These are phyloP conservation scores for Caenorhabditis zanzibari DNA, from an alignment of 2,888 invertebrate species.

Conservation along the genomic window DNA sequence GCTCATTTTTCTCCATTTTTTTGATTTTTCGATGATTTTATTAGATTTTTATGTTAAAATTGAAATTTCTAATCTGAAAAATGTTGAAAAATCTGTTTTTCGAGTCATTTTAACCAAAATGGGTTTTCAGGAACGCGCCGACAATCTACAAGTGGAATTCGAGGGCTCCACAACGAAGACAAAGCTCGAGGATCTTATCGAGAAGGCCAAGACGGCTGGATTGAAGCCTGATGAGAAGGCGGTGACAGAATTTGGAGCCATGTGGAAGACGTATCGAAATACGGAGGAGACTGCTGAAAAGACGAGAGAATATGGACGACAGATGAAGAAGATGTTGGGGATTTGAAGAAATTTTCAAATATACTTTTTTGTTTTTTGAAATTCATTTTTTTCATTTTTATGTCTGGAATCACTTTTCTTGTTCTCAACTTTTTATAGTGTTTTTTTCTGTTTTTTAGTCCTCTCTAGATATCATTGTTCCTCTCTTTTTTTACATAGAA, in stretches of 20 bases:
- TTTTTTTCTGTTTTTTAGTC: background rate
- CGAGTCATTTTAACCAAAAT: no score
- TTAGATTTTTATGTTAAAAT: no score
- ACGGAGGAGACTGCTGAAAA: slow-evolving; percentile 70
- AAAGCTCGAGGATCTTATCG: slow-evolving; percentile 59
- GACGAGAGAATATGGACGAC: slow-evolving; percentile 68
- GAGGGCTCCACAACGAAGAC: slow-evolving; percentile 69
- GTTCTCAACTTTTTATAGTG: background rate
- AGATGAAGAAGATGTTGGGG: slow-evolving; percentile 69
- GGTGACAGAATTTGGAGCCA: slow-evolving; percentile 69
- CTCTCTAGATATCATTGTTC: background rate
- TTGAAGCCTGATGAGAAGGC: slow-evolving; percentile 29
- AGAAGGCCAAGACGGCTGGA: slow-evolving; percentile 27
- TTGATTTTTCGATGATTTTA: no score
- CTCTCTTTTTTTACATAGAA: background rate
- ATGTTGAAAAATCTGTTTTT: no score
- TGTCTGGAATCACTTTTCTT: no score
- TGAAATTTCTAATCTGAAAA: no score
- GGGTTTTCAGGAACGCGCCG: slow-evolving; percentile 35
- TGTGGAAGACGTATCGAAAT: slow-evolving; percentile 76
- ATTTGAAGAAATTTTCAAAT: background rate
- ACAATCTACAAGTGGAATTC: slow-evolving; percentile 72
- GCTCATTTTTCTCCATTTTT: no score
- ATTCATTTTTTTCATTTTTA: background rate
- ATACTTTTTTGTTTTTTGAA: background rate